Percentiles rank a stretch among this genome's conserved stretches.
Conservation (phyloP, 2,888 invertebrate genomes). For the Allacma fusca region DNA sequence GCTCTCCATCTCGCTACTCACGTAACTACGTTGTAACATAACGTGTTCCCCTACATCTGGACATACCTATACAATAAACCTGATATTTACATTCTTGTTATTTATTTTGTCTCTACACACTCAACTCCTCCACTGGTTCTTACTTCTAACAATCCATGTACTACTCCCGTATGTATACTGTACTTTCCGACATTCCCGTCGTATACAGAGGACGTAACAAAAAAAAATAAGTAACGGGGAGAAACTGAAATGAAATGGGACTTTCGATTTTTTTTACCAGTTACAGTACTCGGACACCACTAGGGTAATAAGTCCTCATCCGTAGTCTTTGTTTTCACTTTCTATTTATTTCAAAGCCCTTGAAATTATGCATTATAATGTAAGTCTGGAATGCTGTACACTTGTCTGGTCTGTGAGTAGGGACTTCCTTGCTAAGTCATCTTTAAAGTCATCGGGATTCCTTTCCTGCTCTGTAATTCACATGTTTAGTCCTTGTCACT, state of each 20-base stretch:
- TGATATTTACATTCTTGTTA: conserved; percentile 41
- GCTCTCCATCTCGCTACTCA: conserved; percentile 23
- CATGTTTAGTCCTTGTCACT: too few species aligned
- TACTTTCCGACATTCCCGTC: conserved; percentile 9
- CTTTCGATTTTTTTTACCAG: conserved; percentile 52
- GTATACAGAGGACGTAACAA: not conserved
- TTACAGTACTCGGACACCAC: conserved; percentile 25
- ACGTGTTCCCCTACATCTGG: not conserved
- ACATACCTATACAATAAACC: conserved; percentile 30
- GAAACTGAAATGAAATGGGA: conserved; percentile 51
- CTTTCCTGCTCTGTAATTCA: too few species aligned
- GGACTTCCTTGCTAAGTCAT: too few species aligned
- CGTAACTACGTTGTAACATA: conserved; percentile 23
- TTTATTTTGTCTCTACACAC: conserved; percentile 4
- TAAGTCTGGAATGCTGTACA: too few species aligned
- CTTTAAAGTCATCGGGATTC: too few species aligned
- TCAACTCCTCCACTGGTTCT: not conserved
- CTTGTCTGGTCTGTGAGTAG: too few species aligned
- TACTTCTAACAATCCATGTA: not conserved
- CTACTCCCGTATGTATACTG: not conserved
- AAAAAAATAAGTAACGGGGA: conserved; percentile 52
- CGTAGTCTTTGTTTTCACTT: conserved; percentile 49
- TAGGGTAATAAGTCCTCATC: conserved; percentile 41
- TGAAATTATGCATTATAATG: not conserved
- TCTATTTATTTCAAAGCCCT: conserved; percentile 38